phyloP scores from a whole-genome alignment of 2,888 invertebrate species.

The Polyommatus iphigenia region DNA sequence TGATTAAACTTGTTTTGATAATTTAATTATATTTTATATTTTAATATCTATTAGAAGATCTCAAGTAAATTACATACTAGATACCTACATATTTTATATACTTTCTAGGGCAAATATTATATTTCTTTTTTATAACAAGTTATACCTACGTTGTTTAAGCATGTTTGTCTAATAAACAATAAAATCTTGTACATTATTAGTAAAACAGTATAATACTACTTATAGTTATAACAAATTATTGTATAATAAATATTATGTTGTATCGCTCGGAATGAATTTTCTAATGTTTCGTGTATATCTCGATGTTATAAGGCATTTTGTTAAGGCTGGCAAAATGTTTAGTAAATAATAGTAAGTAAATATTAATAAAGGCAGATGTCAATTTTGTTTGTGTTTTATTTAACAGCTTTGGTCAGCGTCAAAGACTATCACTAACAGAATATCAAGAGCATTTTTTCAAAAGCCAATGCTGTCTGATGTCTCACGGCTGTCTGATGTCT shows the following conservation, averaged over 20 bases:
- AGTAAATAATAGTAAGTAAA: constrained; percentile 47
- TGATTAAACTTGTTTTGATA: no score
- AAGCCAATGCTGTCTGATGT: no score
- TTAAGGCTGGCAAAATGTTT: constrained; percentile 73
- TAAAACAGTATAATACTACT: neutral
- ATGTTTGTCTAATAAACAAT: constrained; percentile 5
- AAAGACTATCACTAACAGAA: no score
- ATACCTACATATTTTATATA: neutral
- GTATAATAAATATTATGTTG: constrained; percentile 9
- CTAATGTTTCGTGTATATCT: constrained; percentile 33
- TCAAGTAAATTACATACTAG: neutral
- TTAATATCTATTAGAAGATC: neutral
- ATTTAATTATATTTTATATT: no score
- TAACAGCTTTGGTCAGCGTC: constrained; percentile 28
- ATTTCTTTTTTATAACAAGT: neutral
- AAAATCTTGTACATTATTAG: neutral
- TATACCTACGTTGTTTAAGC: neutral
- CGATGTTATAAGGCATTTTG: constrained; percentile 57
- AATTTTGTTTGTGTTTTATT: constrained; percentile 53
- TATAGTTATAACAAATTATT: neutral
- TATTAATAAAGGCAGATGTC: constrained; percentile 70
- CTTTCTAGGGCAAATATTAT: no score
- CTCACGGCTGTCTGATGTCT: no score
- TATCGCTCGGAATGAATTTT: constrained; percentile 25
- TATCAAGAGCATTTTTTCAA: no score